A percentile compares a stretch with the other conserved stretches of the same genome.
Conservation (phyloP, 2,797 vertebrate genomes). For the Girardinus metallicus region DNA sequence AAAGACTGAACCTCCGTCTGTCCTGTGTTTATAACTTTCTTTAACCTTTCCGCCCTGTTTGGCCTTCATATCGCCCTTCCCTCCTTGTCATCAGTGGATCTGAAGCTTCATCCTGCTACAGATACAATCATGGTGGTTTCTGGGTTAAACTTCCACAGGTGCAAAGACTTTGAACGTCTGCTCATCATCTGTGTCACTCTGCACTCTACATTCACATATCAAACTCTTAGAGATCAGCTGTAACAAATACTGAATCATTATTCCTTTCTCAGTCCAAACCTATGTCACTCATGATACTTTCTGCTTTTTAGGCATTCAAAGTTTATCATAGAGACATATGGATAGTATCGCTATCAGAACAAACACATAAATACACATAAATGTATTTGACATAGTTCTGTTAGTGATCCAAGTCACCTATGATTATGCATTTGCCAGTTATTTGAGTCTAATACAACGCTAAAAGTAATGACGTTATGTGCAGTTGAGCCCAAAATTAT, state of each 20-base stretch:
- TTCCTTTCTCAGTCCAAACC: constrained; percentile 8
- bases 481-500: background rate
- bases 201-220: background rate
- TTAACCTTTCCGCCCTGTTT: constrained; percentile 9
- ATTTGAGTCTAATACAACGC: background rate
- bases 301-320: background rate
- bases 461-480: background rate
- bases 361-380: background rate
- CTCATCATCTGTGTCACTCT: constrained; percentile 19
- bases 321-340: background rate
- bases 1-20: background rate
- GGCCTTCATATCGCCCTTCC: constrained; percentile 23
- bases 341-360: background rate
- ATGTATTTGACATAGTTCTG: background rate
- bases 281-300: background rate
- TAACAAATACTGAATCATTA: constrained; percentile 4
- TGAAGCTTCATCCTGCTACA: constrained; percentile 35
- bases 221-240: constrained; percentile 11
- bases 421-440: background rate
- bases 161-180: constrained; percentile 22
- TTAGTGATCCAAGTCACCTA: background rate
- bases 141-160: constrained; percentile 45
- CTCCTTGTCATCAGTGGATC: background rate
- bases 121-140: constrained; percentile 34
- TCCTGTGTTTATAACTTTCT: constrained; percentile 12